Evolutionary conservation across 2,797 vertebrate genomes (phyloP), one percentile per base, ranked within the genome.

Genomic region (Sylvia borin): DNA sequence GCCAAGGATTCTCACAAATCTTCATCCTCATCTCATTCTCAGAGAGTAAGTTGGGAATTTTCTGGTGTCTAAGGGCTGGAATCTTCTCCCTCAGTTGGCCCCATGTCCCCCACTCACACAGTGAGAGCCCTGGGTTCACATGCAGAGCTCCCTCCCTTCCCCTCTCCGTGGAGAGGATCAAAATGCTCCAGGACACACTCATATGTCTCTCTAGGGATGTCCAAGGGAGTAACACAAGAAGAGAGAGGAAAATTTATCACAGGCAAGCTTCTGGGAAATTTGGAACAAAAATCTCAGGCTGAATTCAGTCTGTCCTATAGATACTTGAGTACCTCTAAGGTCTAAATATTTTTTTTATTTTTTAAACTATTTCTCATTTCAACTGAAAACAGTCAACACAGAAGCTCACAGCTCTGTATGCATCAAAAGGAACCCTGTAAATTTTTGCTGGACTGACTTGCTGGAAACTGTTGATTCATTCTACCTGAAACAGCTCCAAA

Each of bases 401-500:
- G 93, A 86, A 86, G 64, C 64, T 94, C 78, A 50, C 25, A 82
- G 66, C 45, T 85, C 34, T 24, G 19, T 26, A 18, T n/a, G 51
- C 29, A 79, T 55, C 42, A 71, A 79, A 93, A 87, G 25, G 14
- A 91, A 42, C 38, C 19, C 45, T 3, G 4, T 40, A 77, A 60
- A 54, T 57, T 94, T 93, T 70, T 88, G 38, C 80, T 88, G 81
- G 77, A 70, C 43, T 92, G 58, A 84, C 27, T 92, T 62, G 58
- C 64, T 86, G 45, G 64, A 89, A 93, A 80, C 42, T 85, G 54
- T 80, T 90, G 81, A 90, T 94, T 91, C 88, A 57, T 47, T 80
- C 57, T 85, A 31, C 45, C 32, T 80, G 94, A 89, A 96, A 67
- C 16, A 77, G 55, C 51, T 96, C 91, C 87, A 93, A 91, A 94